Evolutionary conservation across 2,888 invertebrate genomes (phyloP).

Genomic region (Neoascia interrupta): DNA sequence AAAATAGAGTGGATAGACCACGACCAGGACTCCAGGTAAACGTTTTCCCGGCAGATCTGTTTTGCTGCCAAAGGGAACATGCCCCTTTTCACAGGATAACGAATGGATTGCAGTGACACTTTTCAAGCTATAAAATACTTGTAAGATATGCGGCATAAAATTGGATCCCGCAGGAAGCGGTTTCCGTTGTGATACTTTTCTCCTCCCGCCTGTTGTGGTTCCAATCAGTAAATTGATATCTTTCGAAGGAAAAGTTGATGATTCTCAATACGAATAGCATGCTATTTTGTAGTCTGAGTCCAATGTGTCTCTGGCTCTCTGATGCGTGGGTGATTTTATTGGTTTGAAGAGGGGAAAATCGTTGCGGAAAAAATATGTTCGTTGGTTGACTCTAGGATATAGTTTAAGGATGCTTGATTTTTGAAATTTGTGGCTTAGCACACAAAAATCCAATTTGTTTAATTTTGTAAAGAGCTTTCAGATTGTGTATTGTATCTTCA

Average conservation of each 20-base stretch:
- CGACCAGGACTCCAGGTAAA: constrained; percentile 55
- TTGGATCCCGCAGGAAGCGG: background rate
- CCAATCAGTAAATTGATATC: constrained; percentile 79
- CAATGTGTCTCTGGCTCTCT: constrained; percentile 14
- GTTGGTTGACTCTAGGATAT: constrained; percentile 30
- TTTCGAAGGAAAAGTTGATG: constrained; percentile 68
- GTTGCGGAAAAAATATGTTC: constrained; percentile 11
- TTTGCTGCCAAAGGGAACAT: too few species aligned
- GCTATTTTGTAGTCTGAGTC: constrained; percentile 50
- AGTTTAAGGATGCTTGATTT: constrained; percentile 44
- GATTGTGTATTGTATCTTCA: too few species aligned
- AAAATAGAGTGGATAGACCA: constrained; percentile 5
- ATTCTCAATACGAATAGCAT: constrained; percentile 51
- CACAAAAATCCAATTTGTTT: constrained; percentile 58
- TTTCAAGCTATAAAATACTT: too few species aligned
- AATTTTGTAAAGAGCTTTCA: constrained; percentile 62
- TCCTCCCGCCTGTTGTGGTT: constrained; percentile 64
- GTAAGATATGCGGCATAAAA: constrained; percentile 10
- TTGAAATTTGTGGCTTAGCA: constrained; percentile 61
- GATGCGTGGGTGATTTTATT: constrained; percentile 5
- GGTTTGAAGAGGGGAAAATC: constrained; percentile 2
- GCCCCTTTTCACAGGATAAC: too few species aligned
- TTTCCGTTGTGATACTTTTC: background rate
- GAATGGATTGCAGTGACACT: background rate
- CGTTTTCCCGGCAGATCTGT: too few species aligned